These are phyloP conservation scores for Xyliphius kryptos DNA, from an alignment of 2,113 vertebrate genomes.

Conservation along the genomic window DNA sequence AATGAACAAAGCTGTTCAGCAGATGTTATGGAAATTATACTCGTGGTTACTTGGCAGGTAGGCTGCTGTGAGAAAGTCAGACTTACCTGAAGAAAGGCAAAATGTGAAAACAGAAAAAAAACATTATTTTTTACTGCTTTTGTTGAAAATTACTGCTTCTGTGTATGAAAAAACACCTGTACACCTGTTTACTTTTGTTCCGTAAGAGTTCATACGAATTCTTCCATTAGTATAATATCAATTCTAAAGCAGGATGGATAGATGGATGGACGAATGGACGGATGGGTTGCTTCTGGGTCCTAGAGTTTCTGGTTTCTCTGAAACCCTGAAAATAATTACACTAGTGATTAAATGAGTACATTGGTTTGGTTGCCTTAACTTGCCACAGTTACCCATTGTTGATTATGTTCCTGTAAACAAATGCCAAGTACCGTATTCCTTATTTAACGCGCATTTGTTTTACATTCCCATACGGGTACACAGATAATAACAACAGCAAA, in stretches of 20 bases:
- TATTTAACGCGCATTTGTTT: not conserved
- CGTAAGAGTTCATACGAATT: not conserved
- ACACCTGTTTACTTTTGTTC: not conserved
- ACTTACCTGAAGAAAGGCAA: conserved; percentile 3
- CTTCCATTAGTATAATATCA: not conserved
- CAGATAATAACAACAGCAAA: not conserved
- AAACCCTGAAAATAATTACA: no score
- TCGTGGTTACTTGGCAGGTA: not conserved
- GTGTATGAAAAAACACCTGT: not conserved
- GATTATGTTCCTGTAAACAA: not conserved
- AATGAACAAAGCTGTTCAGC: not conserved
- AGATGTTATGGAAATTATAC: not conserved
- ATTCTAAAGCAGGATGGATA: not conserved
- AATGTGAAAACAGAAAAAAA: not conserved
- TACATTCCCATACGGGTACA: not conserved
- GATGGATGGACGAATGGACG: no score
- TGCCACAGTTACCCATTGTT: not conserved
- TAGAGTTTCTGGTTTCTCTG: no score
- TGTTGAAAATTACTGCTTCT: not conserved
- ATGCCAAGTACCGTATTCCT: not conserved
- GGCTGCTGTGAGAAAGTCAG: not conserved
- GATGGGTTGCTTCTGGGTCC: no score
- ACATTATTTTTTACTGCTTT: not conserved
- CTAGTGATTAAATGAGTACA: no score
- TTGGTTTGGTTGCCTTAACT: not conserved